Evolutionary conservation across 2,113 vertebrate species (phyloP), one percentile per base, ranked within the genome.

Genomic region (Cyprichromis sp.): DNA sequence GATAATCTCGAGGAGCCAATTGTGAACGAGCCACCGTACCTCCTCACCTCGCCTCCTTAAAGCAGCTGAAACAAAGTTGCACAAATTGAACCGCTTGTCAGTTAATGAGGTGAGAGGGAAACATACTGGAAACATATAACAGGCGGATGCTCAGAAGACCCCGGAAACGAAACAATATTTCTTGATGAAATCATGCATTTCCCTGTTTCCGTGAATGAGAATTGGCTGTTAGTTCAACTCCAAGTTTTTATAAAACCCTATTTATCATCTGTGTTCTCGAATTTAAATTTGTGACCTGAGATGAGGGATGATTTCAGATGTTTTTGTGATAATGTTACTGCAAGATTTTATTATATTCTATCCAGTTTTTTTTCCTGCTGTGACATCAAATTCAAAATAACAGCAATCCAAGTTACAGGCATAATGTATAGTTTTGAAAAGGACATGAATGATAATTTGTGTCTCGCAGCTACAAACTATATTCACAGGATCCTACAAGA

Each of bases 1-100:
- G 24, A 83, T 9, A 57, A 73, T 87, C 92, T 88, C 1, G 26
- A 91, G 68, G 59, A 91, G 85, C 82, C 83, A 61, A 85, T 92
- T 89, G 88, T 81, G 84, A 83, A 53, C 8, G 53, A 89, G 87
- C 85, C 81, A 90, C n/a, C 73, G 13, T 55, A 19, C 13, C 85
- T 47, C 68, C 85, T 89, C 81, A 76, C 47, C 81, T 73, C 31
- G 34, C 42, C 80, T 88, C 45, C 38, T 34, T 4, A 17, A 66
- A 36, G 31, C 40, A 68, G 45, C 82, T 84, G 21, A 78, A 68
- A 87, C 59, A 82, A 86, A 87, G 68, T 79, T 73, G 38, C 45
- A 71, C 38, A 21, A 40, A 73, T 29, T 81, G 38, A 47, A 14
- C 52, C 42, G 34, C 47, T 55, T 36, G 78, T 54, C 55, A 50